Base-by-base conservation (phyloP, 2,888 invertebrate species). In the Ophioninae sp. region DNA sequence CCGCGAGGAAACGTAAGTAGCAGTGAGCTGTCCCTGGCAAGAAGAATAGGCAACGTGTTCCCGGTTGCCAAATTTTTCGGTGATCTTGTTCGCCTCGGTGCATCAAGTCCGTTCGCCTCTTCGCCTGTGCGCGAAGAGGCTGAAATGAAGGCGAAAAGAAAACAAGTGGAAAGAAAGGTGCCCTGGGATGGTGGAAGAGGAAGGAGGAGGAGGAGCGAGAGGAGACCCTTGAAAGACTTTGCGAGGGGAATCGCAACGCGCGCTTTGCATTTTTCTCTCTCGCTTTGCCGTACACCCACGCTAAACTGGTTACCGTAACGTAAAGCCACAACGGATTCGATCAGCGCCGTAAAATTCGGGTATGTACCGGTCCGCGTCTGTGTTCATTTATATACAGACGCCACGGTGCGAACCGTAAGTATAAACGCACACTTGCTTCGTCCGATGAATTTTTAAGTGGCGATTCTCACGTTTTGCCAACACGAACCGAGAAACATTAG, bases 261-360 rank as follows among this genome's bases (percentile, higher is more conserved):
- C 79, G 79, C 37, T 72, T 77, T 21, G 20, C 64, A 37, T 39
- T 10, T 61, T 23, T 62, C 62, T 44, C 65, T 70, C 61, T 56
- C 41, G 61, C 69, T 50, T 61, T 62, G 76, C 70, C 79, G 70
- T 85, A 86, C 86, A 83, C 86, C 87, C 86, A 86, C 86, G 72
- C 79, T 86, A 86, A 87, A 87, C 87, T 86, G 86, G 87, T 87
- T 85, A 86, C 86, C 83, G 86, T 87, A 87, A 86, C 85, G 86
- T 86, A 86, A 87, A 86, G 86, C 85, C 81, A 64, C 67, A 20
- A 74, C 81, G 82, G 80, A 85, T 77, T 85, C 80, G 83, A 83
- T 79, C 82, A 80, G 83, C 72, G 62, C 84, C 83, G 76, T 73
- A 82, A 78, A 84, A 74, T 81, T 81, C 80, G 79, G 79, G 79